These are phyloP conservation scores for Cantharis lateralis DNA, from an alignment of 2,888 invertebrate species.

Conservation along the genomic window DNA sequence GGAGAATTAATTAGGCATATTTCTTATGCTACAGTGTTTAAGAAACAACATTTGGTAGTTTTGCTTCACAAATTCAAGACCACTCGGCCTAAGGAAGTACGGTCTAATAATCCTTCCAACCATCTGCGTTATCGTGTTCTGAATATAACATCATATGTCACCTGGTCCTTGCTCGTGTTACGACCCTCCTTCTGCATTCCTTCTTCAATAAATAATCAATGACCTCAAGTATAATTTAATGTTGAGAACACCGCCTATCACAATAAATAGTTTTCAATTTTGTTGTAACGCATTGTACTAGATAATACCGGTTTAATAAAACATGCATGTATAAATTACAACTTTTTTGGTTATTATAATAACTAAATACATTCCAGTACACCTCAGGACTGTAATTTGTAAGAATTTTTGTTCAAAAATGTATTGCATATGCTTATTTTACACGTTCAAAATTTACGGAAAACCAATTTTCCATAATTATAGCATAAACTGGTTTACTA, in stretches of 20 bases:
- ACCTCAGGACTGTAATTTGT: neutral
- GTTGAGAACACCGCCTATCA: neutral
- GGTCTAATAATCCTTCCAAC: conserved; percentile 29
- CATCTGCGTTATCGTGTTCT: conserved; percentile 26
- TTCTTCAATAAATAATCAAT: conserved; percentile 20
- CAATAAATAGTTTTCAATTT: neutral
- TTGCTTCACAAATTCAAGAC: conserved; percentile 15
- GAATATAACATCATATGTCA: conserved; percentile 27
- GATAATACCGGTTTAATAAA: neutral
- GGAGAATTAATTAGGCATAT: neutral
- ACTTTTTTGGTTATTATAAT: neutral
- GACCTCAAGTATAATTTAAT: neutral
- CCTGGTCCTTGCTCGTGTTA: conserved; percentile 22
- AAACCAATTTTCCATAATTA: neutral
- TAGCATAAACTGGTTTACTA: neutral
- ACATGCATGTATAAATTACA: neutral
- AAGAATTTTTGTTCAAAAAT: neutral
- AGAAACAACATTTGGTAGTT: conserved; percentile 12
- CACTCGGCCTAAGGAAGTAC: conserved; percentile 21
- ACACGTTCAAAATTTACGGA: neutral
- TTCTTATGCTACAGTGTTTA: neutral
- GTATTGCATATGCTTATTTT: neutral
- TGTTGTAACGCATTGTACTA: neutral
- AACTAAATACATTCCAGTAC: neutral
- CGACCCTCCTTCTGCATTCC: conserved; percentile 10